A percentile compares a stretch with the other conserved stretches of the same genome.
Conservation (phyloP, 2,113 vertebrate species). For the Paracanthobrama guichenoti region DNA sequence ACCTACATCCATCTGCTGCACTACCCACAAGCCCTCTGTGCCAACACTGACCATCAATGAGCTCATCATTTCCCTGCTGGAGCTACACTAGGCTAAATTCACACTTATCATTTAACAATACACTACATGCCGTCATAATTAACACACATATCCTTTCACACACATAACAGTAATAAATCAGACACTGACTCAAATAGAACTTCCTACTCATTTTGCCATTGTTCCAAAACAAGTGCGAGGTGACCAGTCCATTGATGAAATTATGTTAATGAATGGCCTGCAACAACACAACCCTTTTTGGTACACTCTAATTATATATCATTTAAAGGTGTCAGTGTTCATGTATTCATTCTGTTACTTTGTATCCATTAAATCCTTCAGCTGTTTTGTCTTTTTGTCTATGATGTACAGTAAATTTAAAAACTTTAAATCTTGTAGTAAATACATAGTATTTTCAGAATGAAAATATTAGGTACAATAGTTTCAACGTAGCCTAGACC, state of each 20-base stretch:
- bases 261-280: background rate
- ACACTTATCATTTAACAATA: slow-evolving; percentile 27
- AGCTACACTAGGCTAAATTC: slow-evolving; percentile 58
- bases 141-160: background rate
- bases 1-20: slow-evolving; percentile 56
- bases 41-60: slow-evolving; percentile 61
- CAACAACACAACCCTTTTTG: background rate
- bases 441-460: background rate
- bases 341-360: background rate
- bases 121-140: slow-evolving; percentile 30
- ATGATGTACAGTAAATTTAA: background rate
- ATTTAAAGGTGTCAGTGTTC: background rate
- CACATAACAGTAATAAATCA: slow-evolving; percentile 32
- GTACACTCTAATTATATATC: background rate
- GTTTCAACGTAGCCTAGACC: background rate
- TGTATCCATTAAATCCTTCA: background rate
- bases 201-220: slow-evolving; percentile 46
- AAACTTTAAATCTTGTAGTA: background rate
- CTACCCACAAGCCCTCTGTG: slow-evolving; percentile 56
- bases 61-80: slow-evolving; percentile 64
- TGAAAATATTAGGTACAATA: background rate
- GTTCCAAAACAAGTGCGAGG: slow-evolving; percentile 46
- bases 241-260: slow-evolving; percentile 25
- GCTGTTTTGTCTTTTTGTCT: background rate
- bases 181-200: slow-evolving; percentile 9